Percentiles rank a stretch among this genome's conserved stretches.
phyloP scores from a whole-genome alignment of 2,888 invertebrate genomes.

The Pseudoips prasinana region DNA sequence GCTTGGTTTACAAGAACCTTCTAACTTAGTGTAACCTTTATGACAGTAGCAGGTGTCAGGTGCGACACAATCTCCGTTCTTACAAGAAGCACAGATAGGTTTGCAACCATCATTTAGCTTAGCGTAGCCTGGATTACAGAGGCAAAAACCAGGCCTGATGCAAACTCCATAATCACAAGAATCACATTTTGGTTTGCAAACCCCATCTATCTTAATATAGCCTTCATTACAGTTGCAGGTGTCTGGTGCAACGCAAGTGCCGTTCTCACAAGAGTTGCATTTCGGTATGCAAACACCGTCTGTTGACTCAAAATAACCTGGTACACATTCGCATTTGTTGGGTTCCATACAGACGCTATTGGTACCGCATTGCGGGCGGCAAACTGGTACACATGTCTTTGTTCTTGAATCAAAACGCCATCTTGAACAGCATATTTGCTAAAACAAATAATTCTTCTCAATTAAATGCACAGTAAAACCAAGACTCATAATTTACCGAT shows the following conservation, averaged over 20 bases:
- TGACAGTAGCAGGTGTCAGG: conserved; percentile 6
- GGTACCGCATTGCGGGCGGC: background rate
- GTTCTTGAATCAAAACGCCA: no score
- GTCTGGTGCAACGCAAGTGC: conserved; percentile 2
- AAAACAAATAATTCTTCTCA: no score
- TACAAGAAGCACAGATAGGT: conserved; percentile 4
- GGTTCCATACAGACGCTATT: background rate
- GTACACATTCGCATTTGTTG: background rate
- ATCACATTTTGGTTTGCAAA: background rate
- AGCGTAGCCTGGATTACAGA: background rate
- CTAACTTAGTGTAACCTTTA: conserved; percentile 7
- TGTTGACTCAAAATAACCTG: background rate
- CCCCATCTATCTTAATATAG: background rate
- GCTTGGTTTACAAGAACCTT: conserved; percentile 8
- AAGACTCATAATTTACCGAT: no score
- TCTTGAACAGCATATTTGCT: no score
- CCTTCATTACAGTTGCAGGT: conserved; percentile 2
- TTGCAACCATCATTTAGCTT: conserved; percentile 1
- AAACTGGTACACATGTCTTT: background rate
- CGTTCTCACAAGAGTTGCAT: background rate
- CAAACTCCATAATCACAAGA: background rate
- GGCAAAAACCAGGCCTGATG: background rate
- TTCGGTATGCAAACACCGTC: background rate
- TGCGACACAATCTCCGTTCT: background rate
- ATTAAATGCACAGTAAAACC: no score